phyloP scores from a whole-genome alignment of 2,797 vertebrate species.

The Vespertilio murinus region DNA sequence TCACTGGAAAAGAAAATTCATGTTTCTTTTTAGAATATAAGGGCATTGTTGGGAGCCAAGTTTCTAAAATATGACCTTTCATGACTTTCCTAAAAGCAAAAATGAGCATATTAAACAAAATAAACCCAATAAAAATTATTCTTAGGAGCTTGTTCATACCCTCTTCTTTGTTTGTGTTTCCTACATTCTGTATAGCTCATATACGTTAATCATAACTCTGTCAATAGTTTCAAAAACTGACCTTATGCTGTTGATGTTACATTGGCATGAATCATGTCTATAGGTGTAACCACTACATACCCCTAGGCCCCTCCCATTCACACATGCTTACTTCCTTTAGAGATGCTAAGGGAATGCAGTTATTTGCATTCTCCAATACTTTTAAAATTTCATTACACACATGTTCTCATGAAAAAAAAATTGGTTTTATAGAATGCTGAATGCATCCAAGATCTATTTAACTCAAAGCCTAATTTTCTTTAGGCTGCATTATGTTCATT shows the following conservation, averaged over 20 bases:
- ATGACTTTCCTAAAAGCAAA: background rate
- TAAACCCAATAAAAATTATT: background rate
- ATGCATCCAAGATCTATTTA: background rate
- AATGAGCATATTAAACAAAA: background rate
- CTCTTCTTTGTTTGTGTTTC: constrained; percentile 6
- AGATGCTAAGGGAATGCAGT: background rate
- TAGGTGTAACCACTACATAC: background rate
- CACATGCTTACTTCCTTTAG: background rate
- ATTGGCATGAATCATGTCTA: background rate
- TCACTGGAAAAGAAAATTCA: background rate
- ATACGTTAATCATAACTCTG: background rate
- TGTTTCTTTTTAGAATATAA: background rate
- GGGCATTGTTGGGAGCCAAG: background rate
- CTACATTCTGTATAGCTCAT: background rate
- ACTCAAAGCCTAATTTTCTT: constrained; percentile 17
- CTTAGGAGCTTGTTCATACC: background rate
- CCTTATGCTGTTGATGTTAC: background rate
- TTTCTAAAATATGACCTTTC: background rate
- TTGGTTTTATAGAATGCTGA: background rate
- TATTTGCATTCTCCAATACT: background rate
- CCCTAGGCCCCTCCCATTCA: background rate
- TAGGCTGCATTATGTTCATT: background rate
- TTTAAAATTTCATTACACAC: background rate
- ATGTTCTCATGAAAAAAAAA: background rate
- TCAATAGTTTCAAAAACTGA: background rate